Percentiles rank a stretch among this genome's conserved stretches.
Conservation (phyloP, 2,113 vertebrate species). For the Anthoscopus minutus region DNA sequence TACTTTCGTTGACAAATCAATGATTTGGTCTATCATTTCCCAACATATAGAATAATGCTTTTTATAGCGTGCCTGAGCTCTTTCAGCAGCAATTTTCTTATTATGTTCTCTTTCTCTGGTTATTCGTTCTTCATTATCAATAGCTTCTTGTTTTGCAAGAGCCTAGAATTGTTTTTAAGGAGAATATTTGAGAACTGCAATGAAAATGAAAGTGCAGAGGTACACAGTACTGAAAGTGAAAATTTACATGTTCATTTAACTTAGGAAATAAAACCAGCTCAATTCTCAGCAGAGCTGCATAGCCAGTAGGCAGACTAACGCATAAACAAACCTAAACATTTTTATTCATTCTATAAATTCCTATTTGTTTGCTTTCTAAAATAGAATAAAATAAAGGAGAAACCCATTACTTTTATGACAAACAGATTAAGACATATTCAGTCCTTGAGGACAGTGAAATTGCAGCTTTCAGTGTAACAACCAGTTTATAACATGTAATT, state of each 20-base stretch:
- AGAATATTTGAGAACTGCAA: neutral
- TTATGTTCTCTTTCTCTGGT: conserved; percentile 73
- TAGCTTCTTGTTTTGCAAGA: conserved; percentile 78
- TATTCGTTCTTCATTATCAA: conserved; percentile 75
- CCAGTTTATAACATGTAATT: neutral
- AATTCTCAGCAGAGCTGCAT: neutral
- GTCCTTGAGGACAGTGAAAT: neutral
- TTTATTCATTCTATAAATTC: neutral
- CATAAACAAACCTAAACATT: neutral
- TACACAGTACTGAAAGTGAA: neutral
- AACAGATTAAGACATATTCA: neutral
- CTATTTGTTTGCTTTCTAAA: neutral
- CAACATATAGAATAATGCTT: conserved; percentile 81
- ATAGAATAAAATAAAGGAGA: neutral
- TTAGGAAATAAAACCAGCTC: neutral
- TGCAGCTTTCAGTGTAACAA: neutral
- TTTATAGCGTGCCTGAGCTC: conserved; percentile 68
- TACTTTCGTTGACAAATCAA: conserved; percentile 84
- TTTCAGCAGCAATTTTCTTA: conserved; percentile 73
- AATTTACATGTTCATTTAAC: neutral
- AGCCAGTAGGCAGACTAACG: neutral
- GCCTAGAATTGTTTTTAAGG: conserved; percentile 66
- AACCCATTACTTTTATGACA: neutral
- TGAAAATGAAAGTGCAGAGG: neutral
- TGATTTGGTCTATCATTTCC: conserved; percentile 79